phyloP scores from a whole-genome alignment of 2,888 invertebrate species.

The Parochlus steinenii region DNA sequence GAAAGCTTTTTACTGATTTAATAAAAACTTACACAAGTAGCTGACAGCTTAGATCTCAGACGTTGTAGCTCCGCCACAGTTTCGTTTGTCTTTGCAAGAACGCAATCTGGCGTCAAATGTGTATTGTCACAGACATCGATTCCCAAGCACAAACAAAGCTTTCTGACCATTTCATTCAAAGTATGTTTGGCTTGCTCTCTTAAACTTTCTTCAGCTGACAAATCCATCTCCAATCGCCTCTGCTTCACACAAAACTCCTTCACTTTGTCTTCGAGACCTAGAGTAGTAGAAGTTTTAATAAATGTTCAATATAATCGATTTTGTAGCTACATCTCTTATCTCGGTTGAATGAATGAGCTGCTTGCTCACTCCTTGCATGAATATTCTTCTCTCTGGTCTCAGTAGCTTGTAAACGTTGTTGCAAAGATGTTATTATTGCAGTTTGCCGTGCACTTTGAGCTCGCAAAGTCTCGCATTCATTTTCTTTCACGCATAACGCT shows the following conservation, averaged over 20 bases:
- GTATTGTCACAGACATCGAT: slow-evolving; percentile 49
- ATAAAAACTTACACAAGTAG: slow-evolving; percentile 30
- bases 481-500: slow-evolving; percentile 51
- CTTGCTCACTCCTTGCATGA: slow-evolving; percentile 8
- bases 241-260: slow-evolving; percentile 62
- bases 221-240: slow-evolving; percentile 51
- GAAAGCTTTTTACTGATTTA: too few relatives aligned
- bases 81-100: slow-evolving; percentile 62
- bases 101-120: slow-evolving; percentile 48
- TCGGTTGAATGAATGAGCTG: background rate
- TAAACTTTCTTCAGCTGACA: slow-evolving; percentile 54
- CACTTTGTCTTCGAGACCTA: slow-evolving; percentile 55
- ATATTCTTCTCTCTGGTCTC: slow-evolving; percentile 56
- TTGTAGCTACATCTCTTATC: background rate
- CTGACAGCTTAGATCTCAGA: slow-evolving; percentile 36
- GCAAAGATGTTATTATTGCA: slow-evolving; percentile 60
- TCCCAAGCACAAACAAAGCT: slow-evolving; percentile 54
- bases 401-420: slow-evolving; percentile 59
- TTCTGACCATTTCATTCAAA: slow-evolving; percentile 53
- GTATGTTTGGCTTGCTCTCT: slow-evolving; percentile 50
- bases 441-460: slow-evolving; percentile 73
- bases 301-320: background rate
- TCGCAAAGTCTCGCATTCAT: slow-evolving; percentile 65
- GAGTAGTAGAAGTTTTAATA: slow-evolving; percentile 49
- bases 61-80: slow-evolving; percentile 55